phyloP scores from a whole-genome alignment of 2,797 vertebrate species.

The Sebastes minor region DNA sequence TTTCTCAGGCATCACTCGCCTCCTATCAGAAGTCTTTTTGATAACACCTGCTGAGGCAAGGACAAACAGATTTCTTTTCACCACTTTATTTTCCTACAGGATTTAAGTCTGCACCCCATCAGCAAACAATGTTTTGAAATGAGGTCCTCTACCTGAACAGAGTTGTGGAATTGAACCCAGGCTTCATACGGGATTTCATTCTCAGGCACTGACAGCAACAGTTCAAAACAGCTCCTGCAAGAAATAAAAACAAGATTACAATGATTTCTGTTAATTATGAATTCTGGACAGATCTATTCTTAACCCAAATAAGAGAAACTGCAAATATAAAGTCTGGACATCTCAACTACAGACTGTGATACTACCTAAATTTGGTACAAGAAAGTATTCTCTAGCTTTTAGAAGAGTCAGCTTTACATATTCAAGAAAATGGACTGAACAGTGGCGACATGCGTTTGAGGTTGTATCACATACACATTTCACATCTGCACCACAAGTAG shows the following conservation, averaged over 20 bases:
- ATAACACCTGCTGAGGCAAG: not conserved
- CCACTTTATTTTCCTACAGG: not conserved
- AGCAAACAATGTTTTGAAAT: not conserved
- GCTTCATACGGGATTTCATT: conserved; percentile 92
- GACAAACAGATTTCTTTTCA: not conserved
- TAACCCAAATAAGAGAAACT: not conserved
- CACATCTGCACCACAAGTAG: not conserved
- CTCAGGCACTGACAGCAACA: conserved; percentile 95
- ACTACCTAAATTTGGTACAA: not conserved
- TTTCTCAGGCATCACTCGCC: not conserved
- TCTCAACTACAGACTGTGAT: not conserved
- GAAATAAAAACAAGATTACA: conserved; percentile 8
- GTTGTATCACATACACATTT: not conserved
- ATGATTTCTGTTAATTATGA: not conserved
- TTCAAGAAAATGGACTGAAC: not conserved
- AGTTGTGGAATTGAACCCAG: conserved; percentile 93
- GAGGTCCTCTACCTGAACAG: conserved; percentile 88
- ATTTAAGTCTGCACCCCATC: not conserved
- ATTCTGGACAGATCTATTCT: not conserved
- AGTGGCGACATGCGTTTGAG: not conserved
- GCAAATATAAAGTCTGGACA: not conserved
- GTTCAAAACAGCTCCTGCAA: conserved; percentile 97
- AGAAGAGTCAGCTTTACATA: not conserved
- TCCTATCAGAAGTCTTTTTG: not conserved
- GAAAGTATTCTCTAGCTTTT: not conserved